Percentiles rank a stretch among this genome's conserved stretches.
phyloP scores from a whole-genome alignment of 2,888 invertebrate species.

The Eupithecia tripunctaria region DNA sequence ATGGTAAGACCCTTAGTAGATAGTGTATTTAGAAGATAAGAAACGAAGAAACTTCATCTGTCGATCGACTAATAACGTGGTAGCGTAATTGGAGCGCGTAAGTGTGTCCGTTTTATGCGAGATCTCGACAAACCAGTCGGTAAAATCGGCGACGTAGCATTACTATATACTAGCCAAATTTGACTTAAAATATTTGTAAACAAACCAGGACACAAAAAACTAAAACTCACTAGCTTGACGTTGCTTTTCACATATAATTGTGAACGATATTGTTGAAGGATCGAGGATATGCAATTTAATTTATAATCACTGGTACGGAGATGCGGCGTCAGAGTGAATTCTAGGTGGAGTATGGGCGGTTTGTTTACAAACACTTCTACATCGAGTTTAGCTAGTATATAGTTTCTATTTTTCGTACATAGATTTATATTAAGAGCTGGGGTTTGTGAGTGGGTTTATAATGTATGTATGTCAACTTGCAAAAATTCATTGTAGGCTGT shows the following conservation, averaged over 20 bases:
- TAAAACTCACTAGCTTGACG: no score
- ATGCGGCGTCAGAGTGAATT: no score
- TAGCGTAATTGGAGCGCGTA: slow-evolving; percentile 61
- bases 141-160: slow-evolving; percentile 48
- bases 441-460: not conserved
- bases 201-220: no score
- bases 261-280: no score
- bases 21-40: not conserved
- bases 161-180: not conserved
- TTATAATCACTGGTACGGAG: no score
- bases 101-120: slow-evolving; percentile 56
- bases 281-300: no score
- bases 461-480: not conserved
- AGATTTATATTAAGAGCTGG: not conserved
- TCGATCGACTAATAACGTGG: slow-evolving; percentile 50
- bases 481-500: not conserved
- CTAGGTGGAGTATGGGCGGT: no score
- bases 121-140: slow-evolving; percentile 54
- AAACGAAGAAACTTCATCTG: not conserved
- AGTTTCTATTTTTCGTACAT: not conserved
- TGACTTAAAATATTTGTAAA: no score
- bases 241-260: no score
- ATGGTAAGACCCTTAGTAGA: not conserved
- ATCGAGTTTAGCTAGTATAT: no score
- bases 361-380: no score